Base-by-base conservation (phyloP, 2,888 invertebrate species). In the Ceramica pisi region DNA sequence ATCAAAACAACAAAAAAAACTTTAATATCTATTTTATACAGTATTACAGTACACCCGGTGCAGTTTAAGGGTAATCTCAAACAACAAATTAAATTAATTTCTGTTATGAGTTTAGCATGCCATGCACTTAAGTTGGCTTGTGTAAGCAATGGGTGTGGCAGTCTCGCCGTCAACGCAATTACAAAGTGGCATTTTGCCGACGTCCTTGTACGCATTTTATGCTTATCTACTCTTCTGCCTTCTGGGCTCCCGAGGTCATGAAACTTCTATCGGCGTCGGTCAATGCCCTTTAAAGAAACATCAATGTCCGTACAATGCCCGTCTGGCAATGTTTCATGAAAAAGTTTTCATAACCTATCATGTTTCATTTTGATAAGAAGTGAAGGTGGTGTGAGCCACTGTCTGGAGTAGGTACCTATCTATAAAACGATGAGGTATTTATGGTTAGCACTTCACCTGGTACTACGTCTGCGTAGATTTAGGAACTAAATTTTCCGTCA, bases 151-250 rank as follows among this genome's bases (percentile, higher is more conserved):
- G 84, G 82, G 85, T 78, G 86, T 84, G 85, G 77, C 80, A 53
- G 67, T 61, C 68, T 41, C 69, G 68, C 38, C 59, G 68, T 75
- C 75, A 77, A 71, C 75, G 84, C 79, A 81, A 81, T 65, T 72
- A 66, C 61, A 62, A 65, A 59, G 73, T 82, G 75, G 81, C 75
- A 82, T 82, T 83, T 75, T 77, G 70, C 64, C 46, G 66, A 10
- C 71, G 84, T 75, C 85, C 85, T 85, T 84, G 86, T 78, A 64
- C 80, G 83, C 81, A 74, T 79, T 83, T 53, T 85, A 75, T 76
- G 68, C 53, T 72, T 78, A 57, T 57, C 38, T 21, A 38, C 38
- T 3, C 63, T 53, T 78, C 71, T 80, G 60, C 71, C 63, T 69
- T 67, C 65, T 19, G 59, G 21, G 56, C 44, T 59, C 19, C 7